Evolutionary conservation across 2,113 vertebrate genomes (phyloP).

Genomic region (Sphaerodactylus townsendi): DNA sequence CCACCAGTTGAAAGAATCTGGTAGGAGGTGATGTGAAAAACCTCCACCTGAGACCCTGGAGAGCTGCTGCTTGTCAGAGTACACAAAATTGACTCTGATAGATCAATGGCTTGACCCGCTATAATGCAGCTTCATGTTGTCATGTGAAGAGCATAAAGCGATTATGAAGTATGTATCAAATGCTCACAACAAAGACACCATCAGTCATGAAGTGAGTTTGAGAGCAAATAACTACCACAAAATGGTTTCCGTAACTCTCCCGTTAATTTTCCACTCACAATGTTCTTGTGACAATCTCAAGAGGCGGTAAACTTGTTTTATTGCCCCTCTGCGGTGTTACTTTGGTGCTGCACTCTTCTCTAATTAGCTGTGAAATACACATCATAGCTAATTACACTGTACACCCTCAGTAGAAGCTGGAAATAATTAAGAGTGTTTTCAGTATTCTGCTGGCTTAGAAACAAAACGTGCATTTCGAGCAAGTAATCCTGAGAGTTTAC

Average conservation of each 20-base stretch:
- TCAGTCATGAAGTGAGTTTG: conserved; percentile 7
- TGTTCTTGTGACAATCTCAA: conserved; percentile 33
- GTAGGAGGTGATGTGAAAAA: too few species aligned
- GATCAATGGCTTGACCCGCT: too few species aligned
- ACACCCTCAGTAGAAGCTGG: conserved; percentile 43
- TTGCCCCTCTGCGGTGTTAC: conserved; percentile 60
- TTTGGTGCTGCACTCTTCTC: conserved; percentile 62
- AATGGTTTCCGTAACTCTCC: not conserved
- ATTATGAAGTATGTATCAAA: not conserved
- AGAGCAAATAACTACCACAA: not conserved
- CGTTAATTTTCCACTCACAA: conserved; percentile 1
- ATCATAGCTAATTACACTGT: conserved; percentile 69
- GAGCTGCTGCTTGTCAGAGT: too few species aligned
- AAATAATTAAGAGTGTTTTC: conserved; percentile 75
- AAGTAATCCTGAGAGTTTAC: conserved; percentile 53
- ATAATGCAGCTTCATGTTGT: not conserved
- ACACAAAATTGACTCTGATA: too few species aligned
- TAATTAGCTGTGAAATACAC: conserved; percentile 66
- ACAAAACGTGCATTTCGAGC: conserved; percentile 56
- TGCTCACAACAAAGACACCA: not conserved
- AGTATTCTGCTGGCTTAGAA: conserved; percentile 63
- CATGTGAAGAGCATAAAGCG: not conserved
- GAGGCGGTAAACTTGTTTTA: conserved; percentile 56
- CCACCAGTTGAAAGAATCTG: too few species aligned
- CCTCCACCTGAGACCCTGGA: too few species aligned